Evolutionary conservation across 2,888 invertebrate species (phyloP), one percentile per base, ranked within the genome.

Genomic region (Athrips mouffetella): DNA sequence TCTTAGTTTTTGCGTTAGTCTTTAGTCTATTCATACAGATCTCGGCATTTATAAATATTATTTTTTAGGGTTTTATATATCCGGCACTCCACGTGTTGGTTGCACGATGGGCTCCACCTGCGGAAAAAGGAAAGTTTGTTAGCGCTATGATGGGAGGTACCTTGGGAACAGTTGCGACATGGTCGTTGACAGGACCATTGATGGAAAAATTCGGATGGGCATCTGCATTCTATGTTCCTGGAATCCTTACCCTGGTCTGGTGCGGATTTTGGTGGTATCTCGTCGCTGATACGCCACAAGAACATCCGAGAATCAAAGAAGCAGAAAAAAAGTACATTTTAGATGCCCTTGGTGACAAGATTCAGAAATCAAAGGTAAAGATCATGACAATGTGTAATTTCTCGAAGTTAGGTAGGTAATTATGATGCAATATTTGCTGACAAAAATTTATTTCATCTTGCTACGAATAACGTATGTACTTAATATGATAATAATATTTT

Each of bases 111-210:
- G 89, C 93, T 0, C 94, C 94, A 0, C 93, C 94, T 1, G 88
- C 90, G n/a, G 94, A 94, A 67, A 93, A 92, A 67, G 91, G 93
- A 6, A 92, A 93, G 65, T 94, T 94, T 64, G 86, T 94, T 0
- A 91, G 92, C 60, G 91, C 93, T 0, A 81, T 94, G 62, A 91
- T 93, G 89, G 94, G 94, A 8, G 94, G 94, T 3, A 93, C 93
- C 0, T 86, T 94, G 47, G 94, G 92, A 2, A 93, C 93, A 0
- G 91, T 93, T 1, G 76, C 93, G 1, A 92, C 93, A 0, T 93
- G 92, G 90, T 92, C 92, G 0, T 70, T 93, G 1, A 90, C 92
- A 23, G 93, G 93, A 2, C 73, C 89, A 0, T 82, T 94, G 0
- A 91, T 93, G 48, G 90, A 91, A 47, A 72, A 75, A 8, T 80